These are phyloP conservation scores for Macropodus opercularis DNA, from an alignment of 2,797 vertebrate species.

Conservation along the genomic window DNA sequence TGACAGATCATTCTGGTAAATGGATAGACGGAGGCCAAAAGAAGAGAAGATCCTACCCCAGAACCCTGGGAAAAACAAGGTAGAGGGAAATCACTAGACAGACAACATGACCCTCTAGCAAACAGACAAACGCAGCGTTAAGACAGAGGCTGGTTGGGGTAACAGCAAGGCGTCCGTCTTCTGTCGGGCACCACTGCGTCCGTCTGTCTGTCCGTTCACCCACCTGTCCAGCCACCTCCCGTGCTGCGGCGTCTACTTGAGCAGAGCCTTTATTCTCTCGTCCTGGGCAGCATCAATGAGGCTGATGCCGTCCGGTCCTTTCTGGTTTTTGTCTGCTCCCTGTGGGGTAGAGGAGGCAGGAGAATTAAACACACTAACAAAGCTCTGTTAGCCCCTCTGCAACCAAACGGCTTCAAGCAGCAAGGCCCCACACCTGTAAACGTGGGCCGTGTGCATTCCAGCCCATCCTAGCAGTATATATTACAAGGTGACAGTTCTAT, in stretches of 20 bases:
- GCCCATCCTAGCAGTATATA: background rate
- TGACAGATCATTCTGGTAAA: constrained; percentile 61
- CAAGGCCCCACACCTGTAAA: background rate
- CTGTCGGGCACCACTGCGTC: constrained; percentile 70
- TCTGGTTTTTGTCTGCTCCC: constrained; percentile 81
- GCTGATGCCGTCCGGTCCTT: constrained; percentile 68
- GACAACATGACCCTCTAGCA: constrained; percentile 68
- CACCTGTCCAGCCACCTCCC: constrained; percentile 63
- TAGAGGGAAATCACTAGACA: constrained; percentile 54
- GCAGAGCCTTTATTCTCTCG: constrained; percentile 76
- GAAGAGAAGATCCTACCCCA: constrained; percentile 52
- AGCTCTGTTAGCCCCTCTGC: no score
- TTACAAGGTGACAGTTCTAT: background rate
- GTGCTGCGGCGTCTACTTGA: constrained; percentile 71
- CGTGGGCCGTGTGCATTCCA: background rate
- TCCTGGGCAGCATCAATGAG: constrained; percentile 66
- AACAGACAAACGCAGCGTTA: constrained; percentile 76
- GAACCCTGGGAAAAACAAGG: constrained; percentile 24
- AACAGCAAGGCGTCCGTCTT: constrained; percentile 57
- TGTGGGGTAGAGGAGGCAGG: constrained; percentile 55
- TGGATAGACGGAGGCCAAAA: constrained; percentile 67
- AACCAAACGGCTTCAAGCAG: background rate
- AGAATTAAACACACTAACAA: constrained; percentile 46
- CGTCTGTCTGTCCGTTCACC: constrained; percentile 63
- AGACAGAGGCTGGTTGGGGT: constrained; percentile 66